Evolutionary conservation across 37 sponge, comb jelly and placozoan genomes (phyloP).

Genomic region (Cliona cf. orientalis): DNA sequence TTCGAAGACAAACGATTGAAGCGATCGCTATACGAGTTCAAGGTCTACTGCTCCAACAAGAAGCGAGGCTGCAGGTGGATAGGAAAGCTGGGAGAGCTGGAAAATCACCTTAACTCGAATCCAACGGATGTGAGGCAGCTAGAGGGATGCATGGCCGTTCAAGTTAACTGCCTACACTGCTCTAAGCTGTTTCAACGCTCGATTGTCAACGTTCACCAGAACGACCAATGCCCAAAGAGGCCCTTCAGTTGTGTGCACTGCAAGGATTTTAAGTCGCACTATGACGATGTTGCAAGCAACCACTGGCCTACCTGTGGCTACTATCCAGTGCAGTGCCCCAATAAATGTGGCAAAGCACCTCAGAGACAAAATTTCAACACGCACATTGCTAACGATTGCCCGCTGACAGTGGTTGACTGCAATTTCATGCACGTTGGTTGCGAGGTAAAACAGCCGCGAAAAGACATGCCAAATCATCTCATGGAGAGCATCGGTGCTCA

Average conservation of each 20-base stretch:
- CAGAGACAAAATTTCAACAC: neutral
- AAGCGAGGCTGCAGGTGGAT: slow-evolving; percentile 17
- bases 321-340: neutral
- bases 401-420: neutral
- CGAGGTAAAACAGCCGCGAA: too few species aligned
- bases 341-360: neutral
- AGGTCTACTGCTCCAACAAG: slow-evolving; percentile 4
- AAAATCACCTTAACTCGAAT: neutral
- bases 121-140: too few species aligned
- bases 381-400: neutral
- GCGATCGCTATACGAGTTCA: neutral
- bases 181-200: neutral
- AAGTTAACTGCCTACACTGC: neutral
- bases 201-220: neutral
- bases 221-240: neutral
- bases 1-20: neutral
- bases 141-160: neutral
- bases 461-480: too few species aligned
- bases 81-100: slow-evolving; percentile 6
- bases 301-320: neutral
- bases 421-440: neutral
- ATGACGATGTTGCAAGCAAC: neutral
- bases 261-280: neutral
- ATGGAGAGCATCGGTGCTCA: too few species aligned
- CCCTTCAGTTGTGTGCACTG: neutral